These are phyloP conservation scores for Ennomos quercinarius DNA, from an alignment of 2,888 invertebrate genomes.

Conservation along the genomic window DNA sequence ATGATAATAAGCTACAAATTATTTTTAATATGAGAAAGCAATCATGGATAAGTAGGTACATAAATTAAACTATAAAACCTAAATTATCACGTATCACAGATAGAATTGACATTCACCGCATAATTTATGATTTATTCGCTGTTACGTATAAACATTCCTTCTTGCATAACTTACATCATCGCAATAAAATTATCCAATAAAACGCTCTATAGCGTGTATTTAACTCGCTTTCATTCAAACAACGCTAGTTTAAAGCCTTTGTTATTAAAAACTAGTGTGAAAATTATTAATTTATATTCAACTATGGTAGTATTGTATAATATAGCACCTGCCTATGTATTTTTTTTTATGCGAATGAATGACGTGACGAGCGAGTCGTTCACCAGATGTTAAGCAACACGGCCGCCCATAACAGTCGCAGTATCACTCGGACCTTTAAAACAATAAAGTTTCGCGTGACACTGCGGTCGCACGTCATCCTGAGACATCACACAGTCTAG, in stretches of 20 bases:
- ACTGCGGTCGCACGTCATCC: too few species aligned
- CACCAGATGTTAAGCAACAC: too few species aligned
- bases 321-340: too few species aligned
- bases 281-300: constrained; percentile 5
- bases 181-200: constrained; percentile 14
- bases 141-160: constrained; percentile 18
- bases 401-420: too few species aligned
- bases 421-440: too few species aligned
- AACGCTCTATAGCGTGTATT: constrained; percentile 7
- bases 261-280: constrained; percentile 3
- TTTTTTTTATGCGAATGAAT: too few species aligned
- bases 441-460: too few species aligned
- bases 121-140: constrained; percentile 22
- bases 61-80: neutral
- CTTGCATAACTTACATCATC: constrained; percentile 21
- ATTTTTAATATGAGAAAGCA: too few species aligned
- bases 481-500: too few species aligned
- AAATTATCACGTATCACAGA: neutral
- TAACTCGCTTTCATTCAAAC: constrained; percentile 18
- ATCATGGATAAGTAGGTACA: neutral
- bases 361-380: too few species aligned
- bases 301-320: neutral
- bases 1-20: neutral
- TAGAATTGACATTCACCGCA: constrained; percentile 25
- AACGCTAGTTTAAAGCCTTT: constrained; percentile 3